Evolutionary conservation across 1,140 invertebrate species (phyloP), one percentile per base, ranked within the genome.

Genomic region (Catajapyx aquilonaris): DNA sequence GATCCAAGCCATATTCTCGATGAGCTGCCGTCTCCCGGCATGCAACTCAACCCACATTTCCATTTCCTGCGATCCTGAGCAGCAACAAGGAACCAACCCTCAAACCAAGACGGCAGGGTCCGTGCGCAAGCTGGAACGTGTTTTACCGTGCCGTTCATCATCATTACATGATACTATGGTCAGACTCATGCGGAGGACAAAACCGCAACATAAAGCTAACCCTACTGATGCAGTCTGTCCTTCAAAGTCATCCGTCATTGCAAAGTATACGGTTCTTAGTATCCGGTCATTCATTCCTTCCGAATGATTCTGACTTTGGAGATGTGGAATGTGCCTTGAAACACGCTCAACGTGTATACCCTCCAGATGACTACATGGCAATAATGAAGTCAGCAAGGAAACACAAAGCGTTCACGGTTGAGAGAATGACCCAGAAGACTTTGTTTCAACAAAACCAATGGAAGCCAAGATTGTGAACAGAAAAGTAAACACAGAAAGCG

Each of bases 311-410:
- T 28, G 23, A 28, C 13, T 28, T 28, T 13, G 23, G 23, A 28
- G 23, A 28, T 7, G 9, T 35, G 18, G 34, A 35, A 35, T 39
- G 31, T 31, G 30, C 30, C 5, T 40, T 56, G 5, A 55, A 54
- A 48, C n/a, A 43, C 19, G 42, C 53, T 20, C 37, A 49, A 39
- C 21, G 52, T 25, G 28, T 52, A 20, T 54, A 53, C 38, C 41
- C 47, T 13, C 35, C 41, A 15, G 39, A 45, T n/a, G 48, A 55
- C 15, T 54, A 53, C 35, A 46, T 50, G 13, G 37, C 47, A 23
- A 34, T 50, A 31, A 52, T 52, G 42, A 47, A 42, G 39, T 34
- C n/a, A 13, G 46, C 46, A 20, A 41, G 43, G 30, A 46, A 36
- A 34, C 50, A 48, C 37, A 49, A 46, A 13, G 41, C 39, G 18